Percentiles rank a stretch among this genome's conserved stretches.
Conservation (phyloP, 92 coral and sea anemone genomes). For the Nematostella vectensis region DNA sequence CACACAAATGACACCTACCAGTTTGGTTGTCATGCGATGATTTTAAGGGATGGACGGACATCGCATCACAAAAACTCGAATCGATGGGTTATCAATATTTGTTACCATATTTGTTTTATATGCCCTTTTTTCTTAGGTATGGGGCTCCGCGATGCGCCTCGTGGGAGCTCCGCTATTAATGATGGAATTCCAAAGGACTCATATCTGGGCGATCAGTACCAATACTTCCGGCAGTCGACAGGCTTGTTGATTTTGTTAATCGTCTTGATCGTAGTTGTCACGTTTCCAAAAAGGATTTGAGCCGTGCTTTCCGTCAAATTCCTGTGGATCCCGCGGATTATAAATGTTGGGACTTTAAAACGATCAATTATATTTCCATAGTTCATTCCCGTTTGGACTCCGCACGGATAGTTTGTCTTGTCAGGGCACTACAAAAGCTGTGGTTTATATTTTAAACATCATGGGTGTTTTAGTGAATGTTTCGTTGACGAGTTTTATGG, state of each 20-base stretch:
- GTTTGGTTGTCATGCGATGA: no score
- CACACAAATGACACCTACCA: no score
- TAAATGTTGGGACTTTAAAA: constrained; percentile 19
- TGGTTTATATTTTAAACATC: constrained; percentile 16
- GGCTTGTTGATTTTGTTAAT: constrained; percentile 33
- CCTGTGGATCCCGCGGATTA: constrained; percentile 31
- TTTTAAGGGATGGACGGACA: no score
- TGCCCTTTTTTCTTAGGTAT: no score
- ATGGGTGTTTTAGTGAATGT: constrained; percentile 25
- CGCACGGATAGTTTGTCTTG: constrained; percentile 27
- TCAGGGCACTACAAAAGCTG: constrained; percentile 24
- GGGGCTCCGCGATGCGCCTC: no score
- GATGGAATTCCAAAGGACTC: constrained; percentile 34
- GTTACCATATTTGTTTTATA: no score
- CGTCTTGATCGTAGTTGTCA: constrained; percentile 28
- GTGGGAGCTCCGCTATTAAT: constrained; percentile 20
- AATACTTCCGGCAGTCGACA: constrained; percentile 32
- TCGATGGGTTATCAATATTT: no score
- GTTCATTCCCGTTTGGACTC: constrained; percentile 22
- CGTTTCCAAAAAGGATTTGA: constrained; percentile 31
- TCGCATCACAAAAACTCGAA: no score
- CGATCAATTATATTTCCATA: constrained; percentile 25
- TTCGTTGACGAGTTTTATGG: constrained; percentile 39
- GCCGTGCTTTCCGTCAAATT: constrained; percentile 22
- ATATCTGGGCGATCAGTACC: constrained; percentile 24